Base-by-base conservation (phyloP, 2,113 vertebrate species). In the Lonchura striata region DNA sequence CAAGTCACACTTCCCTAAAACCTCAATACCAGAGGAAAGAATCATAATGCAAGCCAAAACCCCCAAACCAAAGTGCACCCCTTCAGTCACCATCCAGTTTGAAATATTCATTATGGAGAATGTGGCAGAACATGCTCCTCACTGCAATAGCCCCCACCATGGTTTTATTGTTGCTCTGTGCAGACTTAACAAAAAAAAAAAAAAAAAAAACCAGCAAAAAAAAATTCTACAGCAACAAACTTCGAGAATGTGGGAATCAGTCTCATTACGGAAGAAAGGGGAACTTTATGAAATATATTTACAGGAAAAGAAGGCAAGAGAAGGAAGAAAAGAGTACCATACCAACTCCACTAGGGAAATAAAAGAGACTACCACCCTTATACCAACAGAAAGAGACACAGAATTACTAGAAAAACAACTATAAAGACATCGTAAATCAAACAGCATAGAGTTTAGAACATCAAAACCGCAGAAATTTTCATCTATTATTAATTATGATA, bases 401-500 rank as follows among this genome's bases (percentile, higher is more conserved):
- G 97, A 96, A 97, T 98, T 97, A 97, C 96, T 96, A 97, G 96
- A 97, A 98, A 98, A 98, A 98, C 97, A 98, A 98, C 97, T 98
- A 97, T 98, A 98, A 98, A 98, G 98, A 98, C 96, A 97, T 94
- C 1, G 81, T 97, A 98, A 98, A 98, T 98, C 98, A 98, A 98
- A 98, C 98, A 98, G 98, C 98, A 98, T 98, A 97, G 97, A 98
- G 97, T 98, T 98, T 98, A 98, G 97, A 98, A 98, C 97, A 98
- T 98, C 97, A 98, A 98, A 98, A 98, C 85, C 79, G 10, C 88
- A 98, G 98, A 98, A 98, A 98, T 98, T 98, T 98, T 98, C 97
- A 98, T 98, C 97, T 98, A 98, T 98, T 98, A 98, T 98, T 98
- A 98, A 98, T 98, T 98, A 98, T 97, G 97, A 98, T 98, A 98